Conservation (phyloP, 2,888 invertebrate genomes). For the Dasysyrphus albostriatus region DNA sequence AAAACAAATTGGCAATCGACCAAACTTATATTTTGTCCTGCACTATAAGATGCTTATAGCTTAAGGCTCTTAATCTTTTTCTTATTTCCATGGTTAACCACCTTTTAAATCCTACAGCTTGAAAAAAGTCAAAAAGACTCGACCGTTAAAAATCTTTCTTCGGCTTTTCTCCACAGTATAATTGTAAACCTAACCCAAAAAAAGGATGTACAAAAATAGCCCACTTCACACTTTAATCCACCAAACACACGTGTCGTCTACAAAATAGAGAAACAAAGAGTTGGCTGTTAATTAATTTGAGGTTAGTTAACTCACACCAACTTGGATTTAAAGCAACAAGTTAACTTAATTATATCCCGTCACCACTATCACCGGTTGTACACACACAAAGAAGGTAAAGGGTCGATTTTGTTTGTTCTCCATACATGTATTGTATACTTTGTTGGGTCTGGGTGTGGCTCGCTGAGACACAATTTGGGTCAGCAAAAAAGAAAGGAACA, state of each 20-base stretch:
- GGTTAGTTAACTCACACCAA: slow-evolving; percentile 28
- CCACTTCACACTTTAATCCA: neutral
- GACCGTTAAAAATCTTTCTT: neutral
- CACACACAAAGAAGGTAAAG: neutral
- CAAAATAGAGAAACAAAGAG: slow-evolving; percentile 43
- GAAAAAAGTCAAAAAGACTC: neutral
- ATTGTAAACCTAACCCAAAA: neutral
- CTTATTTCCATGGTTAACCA: neutral
- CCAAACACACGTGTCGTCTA: neutral
- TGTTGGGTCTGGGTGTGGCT: slow-evolving; percentile 45
- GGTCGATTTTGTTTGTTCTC: slow-evolving; percentile 35
- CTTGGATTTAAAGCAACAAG: slow-evolving; percentile 37
- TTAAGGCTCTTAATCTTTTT: slow-evolving; percentile 3
- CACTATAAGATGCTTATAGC: neutral
- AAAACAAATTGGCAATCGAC: slow-evolving; percentile 53
- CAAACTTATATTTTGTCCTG: slow-evolving; percentile 39
- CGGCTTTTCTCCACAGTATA: slow-evolving; percentile 3
- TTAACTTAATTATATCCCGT: slow-evolving; percentile 43
- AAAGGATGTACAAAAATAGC: neutral
- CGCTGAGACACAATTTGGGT: too few species aligned
- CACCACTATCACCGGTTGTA: neutral
- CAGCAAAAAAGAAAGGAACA: slow-evolving; percentile 6
- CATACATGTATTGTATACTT: neutral
- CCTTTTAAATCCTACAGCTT: neutral
- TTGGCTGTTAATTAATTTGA: slow-evolving; percentile 39